Evolutionary conservation across 2,797 vertebrate species (phyloP).

Genomic region (Pristis pectinata): DNA sequence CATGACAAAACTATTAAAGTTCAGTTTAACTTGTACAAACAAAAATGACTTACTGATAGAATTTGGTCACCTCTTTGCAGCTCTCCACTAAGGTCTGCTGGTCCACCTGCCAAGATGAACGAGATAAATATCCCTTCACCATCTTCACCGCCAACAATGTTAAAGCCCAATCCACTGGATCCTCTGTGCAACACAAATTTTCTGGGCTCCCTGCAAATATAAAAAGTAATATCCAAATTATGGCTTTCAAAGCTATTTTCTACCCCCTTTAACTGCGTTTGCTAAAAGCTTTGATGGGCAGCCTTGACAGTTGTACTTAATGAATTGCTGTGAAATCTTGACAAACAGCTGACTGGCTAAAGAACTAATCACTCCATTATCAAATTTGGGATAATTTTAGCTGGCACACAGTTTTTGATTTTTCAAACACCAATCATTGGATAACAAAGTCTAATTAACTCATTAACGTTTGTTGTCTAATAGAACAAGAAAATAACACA

Average conservation of each 20-base stretch:
- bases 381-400: background rate
- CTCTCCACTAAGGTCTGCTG: conserved; percentile 90
- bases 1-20: background rate
- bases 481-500: no score
- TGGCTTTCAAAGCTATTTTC: background rate
- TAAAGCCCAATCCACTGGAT: conserved; percentile 92
- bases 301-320: no score
- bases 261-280: background rate
- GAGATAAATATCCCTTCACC: conserved; percentile 97
- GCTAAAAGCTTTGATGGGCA: background rate
- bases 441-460: background rate
- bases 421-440: background rate
- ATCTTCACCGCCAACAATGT: conserved; percentile 94
- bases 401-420: no score
- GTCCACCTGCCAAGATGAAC: conserved; percentile 92
- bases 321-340: background rate
- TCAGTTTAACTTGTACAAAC: background rate
- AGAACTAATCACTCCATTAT: background rate
- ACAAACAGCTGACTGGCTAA: background rate
- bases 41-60: conserved; percentile 76
- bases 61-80: conserved; percentile 91
- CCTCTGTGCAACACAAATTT: conserved; percentile 93
- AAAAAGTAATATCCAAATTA: conserved; percentile 36
- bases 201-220: conserved; percentile 65
- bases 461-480: background rate